A percentile compares a stretch with the other conserved stretches of the same genome.
Evolutionary conservation across 2,797 vertebrate species (phyloP).

Genomic region (Parambassis ranga): DNA sequence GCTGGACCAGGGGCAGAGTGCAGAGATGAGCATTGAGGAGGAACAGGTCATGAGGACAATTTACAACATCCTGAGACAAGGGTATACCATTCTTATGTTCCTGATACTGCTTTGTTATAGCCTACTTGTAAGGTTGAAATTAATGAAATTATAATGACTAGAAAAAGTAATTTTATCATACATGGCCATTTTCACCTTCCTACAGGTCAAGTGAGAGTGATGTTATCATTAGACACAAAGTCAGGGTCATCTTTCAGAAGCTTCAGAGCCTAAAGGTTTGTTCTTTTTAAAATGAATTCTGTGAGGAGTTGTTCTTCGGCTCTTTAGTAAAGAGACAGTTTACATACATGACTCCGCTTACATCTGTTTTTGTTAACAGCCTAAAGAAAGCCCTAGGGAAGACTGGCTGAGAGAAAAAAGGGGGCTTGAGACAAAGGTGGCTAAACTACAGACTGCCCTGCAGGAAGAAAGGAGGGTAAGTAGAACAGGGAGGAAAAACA

Average conservation of each 20-base stretch:
- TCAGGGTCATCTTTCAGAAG: slow-evolving; percentile 83
- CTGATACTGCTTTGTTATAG: background rate
- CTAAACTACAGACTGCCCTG: slow-evolving; percentile 81
- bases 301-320: background rate
- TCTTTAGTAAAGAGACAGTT: background rate
- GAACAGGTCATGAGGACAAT: slow-evolving; percentile 84
- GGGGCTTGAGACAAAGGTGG: slow-evolving; percentile 77
- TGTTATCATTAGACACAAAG: slow-evolving; percentile 80
- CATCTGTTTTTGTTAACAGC: slow-evolving; percentile 34
- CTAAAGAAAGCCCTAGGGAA: slow-evolving; percentile 52
- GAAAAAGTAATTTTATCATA: background rate
- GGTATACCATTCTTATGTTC: slow-evolving; percentile 69
- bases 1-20: slow-evolving; percentile 89
- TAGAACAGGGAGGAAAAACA: background rate
- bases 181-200: background rate
- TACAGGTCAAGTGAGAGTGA: slow-evolving; percentile 86
- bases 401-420: slow-evolving; percentile 75
- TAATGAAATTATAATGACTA: too few relatives aligned
- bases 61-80: slow-evolving; percentile 88
- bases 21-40: slow-evolving; percentile 77
- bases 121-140: too few relatives aligned
- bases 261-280: slow-evolving; percentile 85
- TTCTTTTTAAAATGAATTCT: background rate
- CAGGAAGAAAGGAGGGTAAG: slow-evolving; percentile 82
- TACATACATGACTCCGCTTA: background rate